Percentiles rank a stretch among this genome's conserved stretches.
Evolutionary conservation across 2,113 vertebrate species (phyloP).

Genomic region (Notarius lentiginosus): DNA sequence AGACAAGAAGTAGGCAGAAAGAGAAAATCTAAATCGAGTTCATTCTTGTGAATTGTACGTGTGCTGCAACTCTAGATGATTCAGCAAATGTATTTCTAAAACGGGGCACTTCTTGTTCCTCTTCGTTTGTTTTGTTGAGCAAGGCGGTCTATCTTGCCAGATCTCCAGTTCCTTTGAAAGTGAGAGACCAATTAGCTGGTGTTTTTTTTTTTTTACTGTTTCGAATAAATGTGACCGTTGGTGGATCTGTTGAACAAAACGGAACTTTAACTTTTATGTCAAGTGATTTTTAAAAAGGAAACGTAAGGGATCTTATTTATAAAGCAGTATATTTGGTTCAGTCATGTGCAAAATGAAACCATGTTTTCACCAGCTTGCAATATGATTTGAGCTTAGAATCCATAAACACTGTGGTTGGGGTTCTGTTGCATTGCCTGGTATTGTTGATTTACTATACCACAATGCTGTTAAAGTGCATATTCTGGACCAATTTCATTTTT

Average conservation of each 20-base stretch:
- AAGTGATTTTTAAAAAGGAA: too few species aligned
- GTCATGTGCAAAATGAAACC: background rate
- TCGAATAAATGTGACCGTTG: background rate
- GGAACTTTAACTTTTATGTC: background rate
- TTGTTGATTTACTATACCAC: background rate
- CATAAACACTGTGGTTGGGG: background rate
- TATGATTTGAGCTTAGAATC: background rate
- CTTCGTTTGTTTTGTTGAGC: conserved; percentile 10
- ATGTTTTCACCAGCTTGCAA: background rate
- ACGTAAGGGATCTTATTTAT: background rate
- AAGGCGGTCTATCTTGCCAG: background rate
- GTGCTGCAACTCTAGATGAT: conserved; percentile 25
- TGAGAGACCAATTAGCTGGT: background rate
- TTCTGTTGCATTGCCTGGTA: background rate
- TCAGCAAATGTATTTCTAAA: conserved; percentile 42
- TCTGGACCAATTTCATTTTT: too few species aligned
- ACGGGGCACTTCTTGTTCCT: conserved; percentile 20
- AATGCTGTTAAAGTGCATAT: background rate
- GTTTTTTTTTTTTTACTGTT: background rate
- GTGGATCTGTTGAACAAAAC: too few species aligned
- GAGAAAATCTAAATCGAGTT: background rate
- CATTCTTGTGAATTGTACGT: conserved; percentile 9
- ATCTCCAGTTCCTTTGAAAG: background rate
- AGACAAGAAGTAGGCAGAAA: background rate
- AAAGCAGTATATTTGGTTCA: background rate